These are phyloP conservation scores for Neoitamus cyanurus DNA, from an alignment of 2,888 invertebrate species.

Conservation along the genomic window DNA sequence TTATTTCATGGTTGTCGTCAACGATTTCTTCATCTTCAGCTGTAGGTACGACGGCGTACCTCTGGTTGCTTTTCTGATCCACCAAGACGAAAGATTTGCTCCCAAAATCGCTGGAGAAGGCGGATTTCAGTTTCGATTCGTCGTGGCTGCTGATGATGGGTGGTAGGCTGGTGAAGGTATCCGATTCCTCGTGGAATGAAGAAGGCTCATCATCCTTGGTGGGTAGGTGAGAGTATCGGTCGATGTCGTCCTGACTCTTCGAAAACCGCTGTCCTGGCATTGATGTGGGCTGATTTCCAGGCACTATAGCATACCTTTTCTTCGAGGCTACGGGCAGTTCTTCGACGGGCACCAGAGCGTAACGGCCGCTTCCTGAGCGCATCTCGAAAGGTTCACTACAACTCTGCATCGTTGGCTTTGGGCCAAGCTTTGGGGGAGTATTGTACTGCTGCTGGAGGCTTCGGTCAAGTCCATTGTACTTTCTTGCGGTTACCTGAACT, in stretches of 20 bases:
- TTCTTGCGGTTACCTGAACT: slow-evolving; percentile 55
- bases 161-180: slow-evolving; percentile 62
- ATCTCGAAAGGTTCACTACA: slow-evolving; percentile 42
- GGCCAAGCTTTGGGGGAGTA: slow-evolving; percentile 57
- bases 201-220: slow-evolving; percentile 59
- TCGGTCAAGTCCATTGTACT: slow-evolving; percentile 52
- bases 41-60: slow-evolving; percentile 75
- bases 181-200: slow-evolving; percentile 61
- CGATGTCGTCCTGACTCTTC: slow-evolving; percentile 64
- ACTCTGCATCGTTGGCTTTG: slow-evolving; percentile 53
- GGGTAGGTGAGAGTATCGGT: slow-evolving; percentile 57
- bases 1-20: slow-evolving; percentile 66
- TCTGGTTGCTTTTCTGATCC: slow-evolving; percentile 69
- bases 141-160: slow-evolving; percentile 55
- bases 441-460: slow-evolving; percentile 54
- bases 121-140: slow-evolving; percentile 61
- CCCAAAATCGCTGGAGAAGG: slow-evolving; percentile 66
- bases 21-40: slow-evolving; percentile 71
- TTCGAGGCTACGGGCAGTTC: slow-evolving; percentile 58
- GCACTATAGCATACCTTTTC: slow-evolving; percentile 63
- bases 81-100: slow-evolving; percentile 67
- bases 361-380: slow-evolving; percentile 65
- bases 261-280: slow-evolving; percentile 64
- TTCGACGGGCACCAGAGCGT: slow-evolving; percentile 69
- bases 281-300: slow-evolving; percentile 60